phyloP scores from a whole-genome alignment of 2,888 invertebrate genomes.

The Drosophila kuntzei region DNA sequence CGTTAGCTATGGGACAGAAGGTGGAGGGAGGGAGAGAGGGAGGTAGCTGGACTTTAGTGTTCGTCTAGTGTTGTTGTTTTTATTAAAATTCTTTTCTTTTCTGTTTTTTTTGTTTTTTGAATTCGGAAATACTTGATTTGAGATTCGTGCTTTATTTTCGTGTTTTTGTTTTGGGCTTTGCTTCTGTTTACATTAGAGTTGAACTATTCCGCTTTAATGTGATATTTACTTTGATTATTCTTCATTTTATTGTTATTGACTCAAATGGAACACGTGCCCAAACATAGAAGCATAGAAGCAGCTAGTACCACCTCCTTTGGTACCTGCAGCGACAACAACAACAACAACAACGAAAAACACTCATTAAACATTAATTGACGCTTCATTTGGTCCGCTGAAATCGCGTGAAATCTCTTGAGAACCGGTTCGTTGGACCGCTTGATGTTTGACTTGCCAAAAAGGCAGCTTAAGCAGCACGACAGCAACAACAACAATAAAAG shows the following conservation, averaged over 20 bases:
- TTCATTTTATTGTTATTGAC: conserved; percentile 2
- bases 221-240: conserved; percentile 15
- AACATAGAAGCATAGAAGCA: conserved; percentile 12
- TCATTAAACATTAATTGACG: conserved; percentile 78
- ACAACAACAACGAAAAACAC: conserved; percentile 32
- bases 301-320: conserved; percentile 8
- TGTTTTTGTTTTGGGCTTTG: conserved; percentile 46
- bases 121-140: conserved; percentile 58
- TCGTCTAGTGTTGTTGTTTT: neutral
- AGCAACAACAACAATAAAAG: conserved; percentile 16
- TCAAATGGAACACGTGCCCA: conserved; percentile 30
- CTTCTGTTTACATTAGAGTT: conserved; percentile 50
- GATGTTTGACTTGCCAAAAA: conserved; percentile 62
- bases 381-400: conserved; percentile 57
- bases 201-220: neutral
- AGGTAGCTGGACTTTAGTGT: neutral
- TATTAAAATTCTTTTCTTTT: neutral
- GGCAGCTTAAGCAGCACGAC: conserved; percentile 20
- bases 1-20: conserved; percentile 20
- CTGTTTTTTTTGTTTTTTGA: neutral
- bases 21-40: neutral
- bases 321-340: neutral
- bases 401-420: conserved; percentile 81
- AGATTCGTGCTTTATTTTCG: conserved; percentile 28
- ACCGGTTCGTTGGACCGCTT: conserved; percentile 60